Base-by-base conservation (phyloP, 1,140 invertebrate genomes). In the Bombus picipes region DNA sequence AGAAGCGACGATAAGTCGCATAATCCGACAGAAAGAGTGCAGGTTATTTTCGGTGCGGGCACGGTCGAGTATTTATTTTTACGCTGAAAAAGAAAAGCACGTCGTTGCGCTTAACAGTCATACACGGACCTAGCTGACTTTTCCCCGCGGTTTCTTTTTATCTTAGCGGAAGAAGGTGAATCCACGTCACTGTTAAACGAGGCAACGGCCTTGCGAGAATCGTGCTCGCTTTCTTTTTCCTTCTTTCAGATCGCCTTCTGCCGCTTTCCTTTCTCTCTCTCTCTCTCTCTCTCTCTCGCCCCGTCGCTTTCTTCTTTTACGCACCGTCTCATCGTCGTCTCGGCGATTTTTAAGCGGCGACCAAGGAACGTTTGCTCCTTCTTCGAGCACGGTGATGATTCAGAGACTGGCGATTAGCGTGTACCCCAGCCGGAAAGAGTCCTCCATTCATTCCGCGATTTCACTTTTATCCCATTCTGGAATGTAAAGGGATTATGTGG, bases 141-240 rank as follows among this genome's bases (percentile, higher is more conserved):
- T 57, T 43, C 22, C 22, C 41, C 62, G n/a, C 25, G 10, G 8
- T 65, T 32, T 65, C 28, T 66, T 32, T 32, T 15, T 15, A 15
- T 66, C 32, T 66, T 25, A 15, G 57, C 62, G 62, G 59, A 82
- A 70, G 70, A 83, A 79, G 87, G 80, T 47, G 65, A 75, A 57
- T 47, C 57, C 9, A 15, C 80, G 65, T 59, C 85, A 76, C 57
- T 57, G 65, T 76, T 83, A 81, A 87, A 87, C 73, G 85, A 83
- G 81, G 74, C 85, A 75, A 78, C 85, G 85, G 75, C 85, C 85
- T 87, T 87, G 85, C 73, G 74, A 57, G 85, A 83, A 83, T 41
- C 37, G 32, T 25, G 25, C 34, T n/a, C 66, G 28, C 43, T 62
- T 28, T n/a, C 53, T 66, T 71, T 73, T 76, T 41, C 53, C 71